Evolutionary conservation across 2,797 vertebrate species (phyloP).

Genomic region (Pseudomugil tenellus): DNA sequence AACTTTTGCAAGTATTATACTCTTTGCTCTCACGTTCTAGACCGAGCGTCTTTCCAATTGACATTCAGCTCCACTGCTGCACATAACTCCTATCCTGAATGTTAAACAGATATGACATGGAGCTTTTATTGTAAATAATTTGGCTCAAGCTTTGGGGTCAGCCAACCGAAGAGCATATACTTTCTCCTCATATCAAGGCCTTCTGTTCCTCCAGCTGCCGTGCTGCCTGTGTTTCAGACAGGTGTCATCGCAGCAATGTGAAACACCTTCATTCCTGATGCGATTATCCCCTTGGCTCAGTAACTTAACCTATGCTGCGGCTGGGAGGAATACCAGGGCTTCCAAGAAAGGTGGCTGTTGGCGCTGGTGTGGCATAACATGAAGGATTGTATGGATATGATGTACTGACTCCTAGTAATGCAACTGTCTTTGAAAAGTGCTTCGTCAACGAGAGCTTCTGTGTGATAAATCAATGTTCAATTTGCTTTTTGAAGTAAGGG

Average conservation of each 20-base stretch:
- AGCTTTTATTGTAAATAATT: slow-evolving; percentile 83
- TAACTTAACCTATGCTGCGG: slow-evolving; percentile 71
- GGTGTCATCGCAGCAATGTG: slow-evolving; percentile 71
- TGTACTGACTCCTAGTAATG: slow-evolving; percentile 81
- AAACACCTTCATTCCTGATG: slow-evolving; percentile 74
- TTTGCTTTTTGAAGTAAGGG: slow-evolving; percentile 69
- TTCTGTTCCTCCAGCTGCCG: slow-evolving; percentile 83
- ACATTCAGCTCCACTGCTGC: slow-evolving; percentile 69
- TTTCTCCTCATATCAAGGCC: slow-evolving; percentile 75
- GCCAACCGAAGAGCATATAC: slow-evolving; percentile 64
- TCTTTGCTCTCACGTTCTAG: slow-evolving; percentile 26
- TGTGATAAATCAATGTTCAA: slow-evolving; percentile 85
- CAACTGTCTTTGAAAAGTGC: slow-evolving; percentile 80
- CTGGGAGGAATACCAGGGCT: slow-evolving; percentile 64
- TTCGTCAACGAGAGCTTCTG: slow-evolving; percentile 76
- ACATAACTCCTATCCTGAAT: slow-evolving; percentile 71
- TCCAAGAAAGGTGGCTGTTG: slow-evolving; percentile 73
- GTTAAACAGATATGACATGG: slow-evolving; percentile 79
- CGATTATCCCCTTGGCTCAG: slow-evolving; percentile 61
- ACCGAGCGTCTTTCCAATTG: slow-evolving; percentile 61
- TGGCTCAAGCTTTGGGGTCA: slow-evolving; percentile 75
- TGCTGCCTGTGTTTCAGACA: slow-evolving; percentile 62
- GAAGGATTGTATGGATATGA: slow-evolving; percentile 81
- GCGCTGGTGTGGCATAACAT: slow-evolving; percentile 67
- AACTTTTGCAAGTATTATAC: slow-evolving; percentile 44